Base-by-base conservation (phyloP, 2,888 invertebrate species). In the Heliconius sara region DNA sequence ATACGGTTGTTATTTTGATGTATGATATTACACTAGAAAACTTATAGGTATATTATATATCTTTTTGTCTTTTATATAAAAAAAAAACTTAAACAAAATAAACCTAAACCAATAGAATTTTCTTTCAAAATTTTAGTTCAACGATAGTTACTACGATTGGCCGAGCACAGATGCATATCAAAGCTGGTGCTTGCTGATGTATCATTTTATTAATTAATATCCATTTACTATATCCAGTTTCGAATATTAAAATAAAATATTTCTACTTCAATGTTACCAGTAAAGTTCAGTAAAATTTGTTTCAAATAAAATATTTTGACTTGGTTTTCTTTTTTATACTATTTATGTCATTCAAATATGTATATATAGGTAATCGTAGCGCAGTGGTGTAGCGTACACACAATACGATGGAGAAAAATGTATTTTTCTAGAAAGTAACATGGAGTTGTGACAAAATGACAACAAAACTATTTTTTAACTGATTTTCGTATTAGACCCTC, bases 201-300 rank as follows among this genome's bases (percentile, higher is more conserved):
- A 82, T 79, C 84, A 86, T 87, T 89, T 87, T 88, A 88, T 89
- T 89, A 89, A 89, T 88, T 88, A 86, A 85, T 86, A 84, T 82
- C 84, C 81, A 80, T 77, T 73, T 34, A 34, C 73, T 60, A 39
- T 0, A 47, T 25, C 25, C 13, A 47, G 6, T 70, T 70, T 7
- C 12, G 25, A 43, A 47, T 25, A 16, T 19, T 70, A 25, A 47
- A 70, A 47, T 16, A 43, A 25, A 47, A 70, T 47, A 47, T 70
- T 70, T 70, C 27, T 47, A 25, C 16, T 70, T 47, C 0, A 25
- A 43, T 30, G 3, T 68, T 39, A 47, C 25, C 25, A 25, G 25
- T 25, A 25, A 39, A 39, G 10, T 39, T 39, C 43, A 70, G 25
- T 19, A 43, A 70, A 47, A 70, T 47, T 70, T 70, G 7, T 25